Conservation (phyloP, 2,888 invertebrate genomes). For the Colostygia pectinataria region DNA sequence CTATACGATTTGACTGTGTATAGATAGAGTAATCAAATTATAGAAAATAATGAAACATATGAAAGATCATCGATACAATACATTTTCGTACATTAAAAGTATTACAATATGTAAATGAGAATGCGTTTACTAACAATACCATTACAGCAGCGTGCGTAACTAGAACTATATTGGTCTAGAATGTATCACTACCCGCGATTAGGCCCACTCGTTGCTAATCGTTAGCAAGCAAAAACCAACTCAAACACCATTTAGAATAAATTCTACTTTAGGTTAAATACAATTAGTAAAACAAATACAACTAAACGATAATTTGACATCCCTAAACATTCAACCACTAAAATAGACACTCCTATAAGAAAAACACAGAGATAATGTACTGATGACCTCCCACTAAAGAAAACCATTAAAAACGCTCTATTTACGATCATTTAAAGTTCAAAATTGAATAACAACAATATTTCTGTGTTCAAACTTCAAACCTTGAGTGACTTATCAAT, state of each 20-base stretch:
- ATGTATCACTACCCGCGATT: not conserved
- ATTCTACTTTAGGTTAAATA: slow-evolving; percentile 13
- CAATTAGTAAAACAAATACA: slow-evolving; percentile 19
- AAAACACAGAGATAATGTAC: slow-evolving; percentile 13
- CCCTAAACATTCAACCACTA: slow-evolving; percentile 10
- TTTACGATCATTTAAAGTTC: slow-evolving; percentile 19
- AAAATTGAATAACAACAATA: slow-evolving; percentile 28
- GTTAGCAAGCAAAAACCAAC: slow-evolving; percentile 12
- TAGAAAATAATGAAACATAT: slow-evolving; percentile 9
- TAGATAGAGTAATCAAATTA: slow-evolving; percentile 11
- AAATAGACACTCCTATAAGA: not conserved
- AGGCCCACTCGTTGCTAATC: slow-evolving; percentile 1
- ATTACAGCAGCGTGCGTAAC: slow-evolving; percentile 7
- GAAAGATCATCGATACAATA: slow-evolving; percentile 30
- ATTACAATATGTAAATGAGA: slow-evolving; percentile 13
- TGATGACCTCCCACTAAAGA: slow-evolving; percentile 27
- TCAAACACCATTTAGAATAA: slow-evolving; percentile 2
- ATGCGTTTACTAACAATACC: slow-evolving; percentile 1
- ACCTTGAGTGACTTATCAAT: slow-evolving; percentile 26
- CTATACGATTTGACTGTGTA: slow-evolving; percentile 26
- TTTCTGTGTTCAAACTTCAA: slow-evolving; percentile 23
- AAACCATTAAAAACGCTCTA: slow-evolving; percentile 10
- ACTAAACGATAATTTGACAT: slow-evolving; percentile 19
- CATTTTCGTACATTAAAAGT: slow-evolving; percentile 12
- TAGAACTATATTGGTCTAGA: slow-evolving; percentile 3